Percentiles rank a stretch among this genome's conserved stretches.
phyloP scores from a whole-genome alignment of 1,140 invertebrate genomes.

The Hormaphis cornu region DNA sequence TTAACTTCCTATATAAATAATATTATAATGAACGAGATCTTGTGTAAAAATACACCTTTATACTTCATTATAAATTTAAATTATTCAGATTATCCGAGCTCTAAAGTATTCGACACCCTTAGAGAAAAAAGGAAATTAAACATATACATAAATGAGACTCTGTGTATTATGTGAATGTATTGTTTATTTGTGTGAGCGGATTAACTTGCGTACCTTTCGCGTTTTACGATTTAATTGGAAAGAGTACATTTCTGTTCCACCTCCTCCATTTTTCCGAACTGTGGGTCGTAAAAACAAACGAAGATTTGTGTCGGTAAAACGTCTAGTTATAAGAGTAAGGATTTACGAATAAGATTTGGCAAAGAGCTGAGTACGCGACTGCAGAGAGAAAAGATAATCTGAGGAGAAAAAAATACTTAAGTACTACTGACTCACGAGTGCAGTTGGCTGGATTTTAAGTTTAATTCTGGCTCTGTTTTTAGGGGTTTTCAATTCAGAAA shows the following conservation, averaged over 20 bases:
- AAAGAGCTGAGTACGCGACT: conserved; percentile 35
- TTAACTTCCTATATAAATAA: too few relatives aligned
- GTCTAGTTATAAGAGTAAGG: conserved; percentile 4
- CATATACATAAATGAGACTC: neutral
- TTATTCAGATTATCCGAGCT: neutral
- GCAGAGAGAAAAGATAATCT: conserved; percentile 34
- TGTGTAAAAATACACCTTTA: too few relatives aligned
- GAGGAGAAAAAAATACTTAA: conserved; percentile 34
- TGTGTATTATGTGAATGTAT: neutral
- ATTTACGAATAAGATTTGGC: conserved; percentile 22
- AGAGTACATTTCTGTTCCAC: neutral
- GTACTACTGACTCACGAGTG: conserved; percentile 28
- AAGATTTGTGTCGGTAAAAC: conserved; percentile 11
- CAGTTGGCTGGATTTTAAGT: conserved; percentile 31
- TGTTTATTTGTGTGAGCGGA: conserved; percentile 14
- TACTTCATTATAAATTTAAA: conserved; percentile 2
- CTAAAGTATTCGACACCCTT: neutral
- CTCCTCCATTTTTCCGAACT: neutral
- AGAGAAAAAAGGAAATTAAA: neutral
- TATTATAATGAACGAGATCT: too few relatives aligned
- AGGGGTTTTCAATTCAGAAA: conserved; percentile 23
- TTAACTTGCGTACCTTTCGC: neutral
- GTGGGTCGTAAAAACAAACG: conserved; percentile 9
- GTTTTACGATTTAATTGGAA: conserved; percentile 12
- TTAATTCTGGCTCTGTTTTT: conserved; percentile 26